Conservation (phyloP, 2,888 invertebrate species). For the Drosophila pseudotalamancana region DNA sequence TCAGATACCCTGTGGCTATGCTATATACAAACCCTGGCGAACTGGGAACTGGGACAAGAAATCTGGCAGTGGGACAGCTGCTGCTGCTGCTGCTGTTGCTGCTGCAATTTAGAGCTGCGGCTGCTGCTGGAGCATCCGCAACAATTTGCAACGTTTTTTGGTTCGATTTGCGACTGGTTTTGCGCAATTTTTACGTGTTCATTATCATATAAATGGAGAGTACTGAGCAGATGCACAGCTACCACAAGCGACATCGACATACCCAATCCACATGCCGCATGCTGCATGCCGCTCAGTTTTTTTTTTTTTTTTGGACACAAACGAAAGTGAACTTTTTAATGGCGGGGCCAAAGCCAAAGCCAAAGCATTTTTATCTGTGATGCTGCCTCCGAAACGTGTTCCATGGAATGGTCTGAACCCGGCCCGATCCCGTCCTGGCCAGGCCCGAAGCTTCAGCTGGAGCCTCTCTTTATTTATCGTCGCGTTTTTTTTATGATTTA, state of each 20-base stretch:
- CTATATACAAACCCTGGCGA: conserved; percentile 41
- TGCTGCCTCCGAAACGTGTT: conserved; percentile 70
- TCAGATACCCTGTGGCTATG: not conserved
- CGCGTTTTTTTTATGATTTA: conserved; percentile 71
- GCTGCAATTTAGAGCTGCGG: conserved; percentile 4
- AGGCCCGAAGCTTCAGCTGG: conserved; percentile 27
- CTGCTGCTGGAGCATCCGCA: conserved; percentile 54
- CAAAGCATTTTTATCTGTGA: conserved; percentile 61
- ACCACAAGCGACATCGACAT: conserved; percentile 21
- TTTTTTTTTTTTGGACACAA: conserved; percentile 65
- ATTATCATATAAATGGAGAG: conserved; percentile 70
- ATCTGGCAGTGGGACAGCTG: conserved; percentile 39
- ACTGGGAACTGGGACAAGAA: conserved; percentile 30
- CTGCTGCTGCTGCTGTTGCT: not conserved
- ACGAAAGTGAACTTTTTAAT: conserved; percentile 78
- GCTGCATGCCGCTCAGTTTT: conserved; percentile 39
- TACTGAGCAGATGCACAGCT: conserved; percentile 47
- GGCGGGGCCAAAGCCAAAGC: conserved; percentile 57
- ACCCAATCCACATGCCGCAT: conserved; percentile 12
- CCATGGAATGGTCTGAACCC: conserved; percentile 50
- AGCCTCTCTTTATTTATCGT: conserved; percentile 62
- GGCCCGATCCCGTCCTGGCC: conserved; percentile 22
- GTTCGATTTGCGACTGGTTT: conserved; percentile 67
- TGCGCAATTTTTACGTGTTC: conserved; percentile 71
- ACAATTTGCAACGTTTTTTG: conserved; percentile 75